Evolutionary conservation across 2,888 invertebrate genomes (phyloP), one percentile per base, ranked within the genome.

Genomic region (Schizotus pectinicornis): DNA sequence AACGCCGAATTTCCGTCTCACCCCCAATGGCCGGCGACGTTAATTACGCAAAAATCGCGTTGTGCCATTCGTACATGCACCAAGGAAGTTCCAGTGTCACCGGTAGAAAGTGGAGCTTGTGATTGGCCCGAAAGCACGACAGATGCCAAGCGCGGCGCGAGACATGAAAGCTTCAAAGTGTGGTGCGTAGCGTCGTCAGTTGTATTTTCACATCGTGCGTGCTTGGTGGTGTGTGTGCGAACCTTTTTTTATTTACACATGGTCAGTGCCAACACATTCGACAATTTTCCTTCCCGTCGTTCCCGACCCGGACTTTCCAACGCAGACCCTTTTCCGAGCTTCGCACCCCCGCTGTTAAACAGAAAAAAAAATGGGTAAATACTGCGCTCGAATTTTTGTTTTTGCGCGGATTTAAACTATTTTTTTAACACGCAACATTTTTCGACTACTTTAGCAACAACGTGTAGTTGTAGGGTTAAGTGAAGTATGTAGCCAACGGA

Each of bases 101-200:
- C 67, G 70, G 61, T 64, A 48, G 55, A 54, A 63, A 62, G 56
- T 56, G 48, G 47, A 64, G 69, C 68, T 73, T 70, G 67, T 71
- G 71, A 78, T 79, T 78, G 79, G 78, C 71, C 72, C 70, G 69
- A 70, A 74, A 74, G 73, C 70, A 73, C 74, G 77, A 76, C 79
- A 79, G 79, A 78, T 79, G 79, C 72, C 71, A 72, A 69, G 72
- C 75, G 72, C 74, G 73, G 76, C 77, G 76, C 77, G 77, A 75
- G 73, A 74, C 74, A 71, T 70, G 74, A 76, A 77, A 76, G 77
- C 77, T 77, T 74, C 74, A 74, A 76, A 77, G 73, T 74, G 71
- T 74, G 22, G 69, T 73, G 77, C 76, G 76, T 74, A 73, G 65
- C 71, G 67, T 69, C 73, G 74, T 76, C 78, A 79, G 79, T 79